These are phyloP conservation scores for Rhinichthys osculus DNA, from an alignment of 2,797 vertebrate genomes.

Conservation along the genomic window DNA sequence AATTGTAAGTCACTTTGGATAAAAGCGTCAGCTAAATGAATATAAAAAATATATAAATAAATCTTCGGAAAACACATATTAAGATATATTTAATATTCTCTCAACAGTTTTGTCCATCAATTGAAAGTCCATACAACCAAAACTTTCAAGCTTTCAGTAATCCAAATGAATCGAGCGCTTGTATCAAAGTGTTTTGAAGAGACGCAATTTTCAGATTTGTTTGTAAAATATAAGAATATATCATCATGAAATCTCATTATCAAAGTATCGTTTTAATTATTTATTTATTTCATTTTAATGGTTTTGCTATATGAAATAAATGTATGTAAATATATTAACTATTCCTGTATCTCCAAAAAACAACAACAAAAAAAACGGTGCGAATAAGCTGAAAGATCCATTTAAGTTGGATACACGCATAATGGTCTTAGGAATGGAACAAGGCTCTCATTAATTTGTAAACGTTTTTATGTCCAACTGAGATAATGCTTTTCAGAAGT, in stretches of 20 bases:
- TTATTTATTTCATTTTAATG: neutral
- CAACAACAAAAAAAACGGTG: no score
- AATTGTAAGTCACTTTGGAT: no score
- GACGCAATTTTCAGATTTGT: neutral
- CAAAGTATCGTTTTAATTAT: neutral
- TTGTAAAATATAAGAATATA: neutral
- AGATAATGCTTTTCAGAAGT: neutral
- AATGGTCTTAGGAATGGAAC: neutral
- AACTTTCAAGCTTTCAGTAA: neutral
- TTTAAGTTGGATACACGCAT: slow-evolving; percentile 6
- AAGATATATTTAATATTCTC: neutral
- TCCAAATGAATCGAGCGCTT: neutral
- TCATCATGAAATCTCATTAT: neutral
- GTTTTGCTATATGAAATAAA: neutral
- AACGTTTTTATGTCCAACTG: neutral
- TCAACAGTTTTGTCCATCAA: neutral
- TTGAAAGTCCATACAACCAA: neutral
- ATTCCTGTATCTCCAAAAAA: neutral
- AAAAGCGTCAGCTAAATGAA: no score
- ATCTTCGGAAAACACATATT: neutral
- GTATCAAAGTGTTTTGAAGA: neutral
- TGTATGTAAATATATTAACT: neutral
- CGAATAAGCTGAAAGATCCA: neutral
- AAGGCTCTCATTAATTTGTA: neutral
- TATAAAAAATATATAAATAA: no score